These are phyloP conservation scores for Anguilla japonica DNA, from an alignment of 2,113 vertebrate species.

Conservation along the genomic window DNA sequence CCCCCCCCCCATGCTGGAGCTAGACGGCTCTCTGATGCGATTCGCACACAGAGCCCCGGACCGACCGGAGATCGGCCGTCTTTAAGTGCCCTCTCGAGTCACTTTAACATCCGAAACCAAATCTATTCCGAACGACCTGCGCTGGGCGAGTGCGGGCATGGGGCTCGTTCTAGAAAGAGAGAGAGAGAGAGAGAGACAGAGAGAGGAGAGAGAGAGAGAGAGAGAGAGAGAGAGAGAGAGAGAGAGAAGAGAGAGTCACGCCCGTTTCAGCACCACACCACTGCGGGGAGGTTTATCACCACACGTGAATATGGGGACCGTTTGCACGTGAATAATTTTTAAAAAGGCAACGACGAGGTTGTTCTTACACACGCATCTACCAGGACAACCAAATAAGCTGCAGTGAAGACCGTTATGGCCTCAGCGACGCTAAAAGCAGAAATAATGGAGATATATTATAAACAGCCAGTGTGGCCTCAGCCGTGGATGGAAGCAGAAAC, in stretches of 20 bases:
- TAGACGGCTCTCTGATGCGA: neutral
- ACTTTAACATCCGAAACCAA: slow-evolving; percentile 4
- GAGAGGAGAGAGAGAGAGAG: neutral
- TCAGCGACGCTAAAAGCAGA: neutral
- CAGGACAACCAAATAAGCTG: no score
- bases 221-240: neutral
- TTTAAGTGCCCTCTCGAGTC: neutral
- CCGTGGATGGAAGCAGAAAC: neutral
- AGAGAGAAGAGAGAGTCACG: no score
- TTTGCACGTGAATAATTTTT: neutral
- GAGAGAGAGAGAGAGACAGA: no score
- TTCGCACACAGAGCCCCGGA: no score
- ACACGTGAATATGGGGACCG: neutral
- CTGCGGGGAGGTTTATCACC: neutral
- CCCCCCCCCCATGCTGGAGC: neutral
- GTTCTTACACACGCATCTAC: no score
- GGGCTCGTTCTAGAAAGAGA: neutral
- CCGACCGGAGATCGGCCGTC: neutral
- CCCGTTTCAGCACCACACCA: neutral
- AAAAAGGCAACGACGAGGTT: neutral
- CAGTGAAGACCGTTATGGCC: neutral
- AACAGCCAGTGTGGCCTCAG: neutral
- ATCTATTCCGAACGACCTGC: neutral
- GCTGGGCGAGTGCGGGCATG: neutral
- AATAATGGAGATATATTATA: neutral